Base-by-base conservation (phyloP, 2,113 vertebrate species). In the Gymnarchus niloticus region DNA sequence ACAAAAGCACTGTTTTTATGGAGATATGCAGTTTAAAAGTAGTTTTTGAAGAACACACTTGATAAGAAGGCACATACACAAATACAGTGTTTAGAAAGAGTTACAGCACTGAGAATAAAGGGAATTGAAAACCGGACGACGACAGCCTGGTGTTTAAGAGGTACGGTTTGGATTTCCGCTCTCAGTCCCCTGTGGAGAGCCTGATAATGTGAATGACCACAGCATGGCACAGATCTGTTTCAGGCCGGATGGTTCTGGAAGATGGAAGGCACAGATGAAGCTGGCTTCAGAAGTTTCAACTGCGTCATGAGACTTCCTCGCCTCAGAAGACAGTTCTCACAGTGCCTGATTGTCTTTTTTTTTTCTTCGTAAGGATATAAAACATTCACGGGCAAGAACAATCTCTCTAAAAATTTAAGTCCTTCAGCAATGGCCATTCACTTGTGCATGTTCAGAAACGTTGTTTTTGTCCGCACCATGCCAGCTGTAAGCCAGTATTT, bases 401-500 rank as follows among this genome's bases (percentile, higher is more conserved):
- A 41, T 23, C 44, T 59, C 41, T 84, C 6, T 10, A 1, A 76
- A 76, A 51, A 17, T 14, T 51, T 3, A 25, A n/a, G 48, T 23
- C 48, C 44, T 51, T 54, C 17, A 6, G 19, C 49, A 23, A 17
- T 8, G 12, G 33, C 28, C 19, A 37, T 52, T 76, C 48, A 54
- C 59, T 33, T 76, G 14, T 23, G 48, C 23, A 49, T 19, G 25
- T 82, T 56, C 25, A 21, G 25, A 28, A 52, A n/a, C 49, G 49
- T 54, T 82, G 25, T 82, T 49, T 73, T 25, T 84, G 84, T 52
- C 83, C 28, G 9, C 33, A n/a, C 51, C 28, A 9, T 3, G 49
- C 46, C 85, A 83, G 85, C 51, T 83, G 81, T 83, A 86, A 83
- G 28, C 81, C 81, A 25, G 80, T 86, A 82, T 86, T 83, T 86